Conservation (phyloP, 2,888 invertebrate species). For the Aproaerema taeniolella region DNA sequence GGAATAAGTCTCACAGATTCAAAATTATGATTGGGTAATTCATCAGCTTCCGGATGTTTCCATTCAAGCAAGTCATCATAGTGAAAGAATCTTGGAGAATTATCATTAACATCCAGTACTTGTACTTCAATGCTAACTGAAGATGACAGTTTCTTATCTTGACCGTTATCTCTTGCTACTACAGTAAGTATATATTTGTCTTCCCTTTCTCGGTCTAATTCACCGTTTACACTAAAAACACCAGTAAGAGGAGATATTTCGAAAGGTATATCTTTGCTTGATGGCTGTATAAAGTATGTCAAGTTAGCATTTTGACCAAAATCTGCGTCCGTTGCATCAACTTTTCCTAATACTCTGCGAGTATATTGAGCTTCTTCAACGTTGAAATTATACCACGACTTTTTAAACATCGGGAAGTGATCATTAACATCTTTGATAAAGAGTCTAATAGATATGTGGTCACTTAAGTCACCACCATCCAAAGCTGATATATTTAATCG, state of each 20-base stretch:
- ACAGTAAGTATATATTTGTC: conserved; percentile 84
- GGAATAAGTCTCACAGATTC: conserved; percentile 79
- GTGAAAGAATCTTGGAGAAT: conserved; percentile 86
- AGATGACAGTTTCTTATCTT: conserved; percentile 79
- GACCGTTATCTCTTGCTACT: conserved; percentile 85
- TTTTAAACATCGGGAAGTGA: conserved; percentile 88
- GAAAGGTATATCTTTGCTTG: conserved; percentile 79
- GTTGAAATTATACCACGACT: conserved; percentile 89
- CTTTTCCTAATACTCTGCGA: conserved; percentile 83
- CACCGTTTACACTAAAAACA: conserved; percentile 83
- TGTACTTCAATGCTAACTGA: conserved; percentile 89
- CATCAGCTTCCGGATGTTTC: conserved; percentile 65
- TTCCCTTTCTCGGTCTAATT: conserved; percentile 85
- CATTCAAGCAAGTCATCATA: conserved; percentile 80
- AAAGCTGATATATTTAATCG: conserved; percentile 85
- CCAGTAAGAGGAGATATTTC: conserved; percentile 83
- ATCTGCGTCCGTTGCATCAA: conserved; percentile 88
- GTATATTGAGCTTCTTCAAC: conserved; percentile 87
- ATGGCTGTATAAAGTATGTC: conserved; percentile 80
- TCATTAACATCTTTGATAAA: conserved; percentile 88
- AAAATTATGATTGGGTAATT: conserved; percentile 69
- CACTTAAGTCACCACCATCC: conserved; percentile 86
- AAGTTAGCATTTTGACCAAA: conserved; percentile 88
- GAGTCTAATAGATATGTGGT: conserved; percentile 83
- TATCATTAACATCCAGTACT: conserved; percentile 90